Conservation (phyloP, 1,140 invertebrate genomes). For the Drosophila albomicans region DNA sequence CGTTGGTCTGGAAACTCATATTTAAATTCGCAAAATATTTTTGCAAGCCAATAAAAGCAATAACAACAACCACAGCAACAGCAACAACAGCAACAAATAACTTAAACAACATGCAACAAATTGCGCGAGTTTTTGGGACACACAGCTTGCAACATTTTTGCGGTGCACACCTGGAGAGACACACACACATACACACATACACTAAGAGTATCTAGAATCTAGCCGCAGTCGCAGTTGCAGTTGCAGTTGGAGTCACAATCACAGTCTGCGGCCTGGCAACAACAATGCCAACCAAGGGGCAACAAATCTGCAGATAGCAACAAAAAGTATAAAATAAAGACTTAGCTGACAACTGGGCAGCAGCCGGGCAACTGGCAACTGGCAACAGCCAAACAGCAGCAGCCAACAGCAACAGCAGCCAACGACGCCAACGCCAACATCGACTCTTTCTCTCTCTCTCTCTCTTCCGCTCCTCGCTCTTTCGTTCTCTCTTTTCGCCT, state of each 20-base stretch:
- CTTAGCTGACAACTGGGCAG: slow-evolving; percentile 41
- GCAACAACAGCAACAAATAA: slow-evolving; percentile 35
- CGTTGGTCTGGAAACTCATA: slow-evolving; percentile 46
- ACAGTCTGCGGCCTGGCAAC: slow-evolving; percentile 52
- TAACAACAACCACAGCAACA: background rate
- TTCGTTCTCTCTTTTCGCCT: background rate
- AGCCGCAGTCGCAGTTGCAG: slow-evolving; percentile 32
- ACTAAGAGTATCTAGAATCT: slow-evolving; percentile 74
- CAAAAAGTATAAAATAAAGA: slow-evolving; percentile 19
- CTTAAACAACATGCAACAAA: slow-evolving; percentile 59
- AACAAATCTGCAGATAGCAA: slow-evolving; percentile 59
- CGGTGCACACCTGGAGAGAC: slow-evolving; percentile 49
- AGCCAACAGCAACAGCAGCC: too few relatives aligned
- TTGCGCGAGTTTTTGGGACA: slow-evolving; percentile 52
- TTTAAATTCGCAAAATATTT: slow-evolving; percentile 22
- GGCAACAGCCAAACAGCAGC: slow-evolving; percentile 43
- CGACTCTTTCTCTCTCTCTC: background rate
- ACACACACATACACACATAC: slow-evolving; percentile 31
- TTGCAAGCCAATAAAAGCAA: slow-evolving; percentile 13
- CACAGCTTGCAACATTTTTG: slow-evolving; percentile 68
- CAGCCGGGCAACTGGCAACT: slow-evolving; percentile 12
- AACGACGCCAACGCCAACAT: slow-evolving; percentile 13
- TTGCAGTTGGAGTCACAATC: background rate
- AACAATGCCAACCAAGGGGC: slow-evolving; percentile 37
- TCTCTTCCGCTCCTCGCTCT: background rate